Conservation (phyloP, 2,888 invertebrate species). For the Conistra vaccinii region DNA sequence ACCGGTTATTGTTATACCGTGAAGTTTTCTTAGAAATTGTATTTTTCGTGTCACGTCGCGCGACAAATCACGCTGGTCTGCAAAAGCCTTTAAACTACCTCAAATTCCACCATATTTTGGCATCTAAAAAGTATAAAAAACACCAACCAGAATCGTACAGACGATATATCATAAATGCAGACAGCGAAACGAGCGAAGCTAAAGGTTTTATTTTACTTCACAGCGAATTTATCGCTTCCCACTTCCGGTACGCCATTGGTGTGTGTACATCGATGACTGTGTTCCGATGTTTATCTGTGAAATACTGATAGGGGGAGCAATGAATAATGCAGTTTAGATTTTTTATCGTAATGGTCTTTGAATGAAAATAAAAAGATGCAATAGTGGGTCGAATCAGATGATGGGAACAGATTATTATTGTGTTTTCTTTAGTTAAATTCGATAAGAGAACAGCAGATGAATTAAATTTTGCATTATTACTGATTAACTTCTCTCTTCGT, state of each 20-base stretch:
- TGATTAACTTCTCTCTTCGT: neutral
- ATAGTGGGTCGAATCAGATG: conserved; percentile 42
- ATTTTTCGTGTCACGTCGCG: no score
- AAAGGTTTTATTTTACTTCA: conserved; percentile 85
- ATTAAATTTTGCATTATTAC: neutral
- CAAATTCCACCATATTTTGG: conserved; percentile 40
- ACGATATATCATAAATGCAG: conserved; percentile 81
- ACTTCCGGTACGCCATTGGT: conserved; percentile 76
- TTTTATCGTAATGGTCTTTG: conserved; percentile 46
- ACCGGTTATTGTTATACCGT: no score
- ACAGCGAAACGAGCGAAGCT: conserved; percentile 77
- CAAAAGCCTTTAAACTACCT: no score
- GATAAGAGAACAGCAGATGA: neutral
- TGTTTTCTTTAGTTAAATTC: conserved; percentile 8
- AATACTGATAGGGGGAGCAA: conserved; percentile 60
- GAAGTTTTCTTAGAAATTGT: no score
- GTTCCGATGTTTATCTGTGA: conserved; percentile 70
- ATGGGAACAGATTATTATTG: neutral
- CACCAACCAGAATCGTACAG: conserved; percentile 53
- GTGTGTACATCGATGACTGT: conserved; percentile 69
- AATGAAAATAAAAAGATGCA: no score
- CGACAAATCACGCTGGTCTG: no score
- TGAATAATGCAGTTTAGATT: conserved; percentile 63
- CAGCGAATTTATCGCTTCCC: conserved; percentile 81
- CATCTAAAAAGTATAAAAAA: conserved; percentile 53